Conservation (phyloP, 23 tunicate genomes). For the Styela clava region DNA sequence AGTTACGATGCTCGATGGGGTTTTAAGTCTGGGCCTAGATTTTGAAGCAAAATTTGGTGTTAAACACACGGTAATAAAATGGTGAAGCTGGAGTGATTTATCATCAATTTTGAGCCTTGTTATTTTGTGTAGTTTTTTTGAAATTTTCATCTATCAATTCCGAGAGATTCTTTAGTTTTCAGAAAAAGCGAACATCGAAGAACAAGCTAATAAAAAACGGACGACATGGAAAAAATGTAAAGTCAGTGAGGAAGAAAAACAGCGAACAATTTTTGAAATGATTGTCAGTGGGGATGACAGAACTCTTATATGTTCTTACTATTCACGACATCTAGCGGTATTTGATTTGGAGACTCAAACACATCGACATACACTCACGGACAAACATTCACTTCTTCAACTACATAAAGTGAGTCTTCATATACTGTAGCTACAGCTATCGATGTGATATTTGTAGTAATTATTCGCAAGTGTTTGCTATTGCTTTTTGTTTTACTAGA, state of each 20-base stretch:
- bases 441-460: no score
- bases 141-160: no score
- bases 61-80: no score
- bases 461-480: no score
- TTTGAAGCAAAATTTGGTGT: no score
- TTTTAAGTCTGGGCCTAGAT: no score
- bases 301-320: conserved; percentile 75
- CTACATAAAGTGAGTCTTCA: conserved; percentile 65
- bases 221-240: conserved; percentile 20
- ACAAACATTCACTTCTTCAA: conserved; percentile 59
- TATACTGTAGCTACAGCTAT: background rate
- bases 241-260: conserved; percentile 42
- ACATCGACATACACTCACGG: conserved; percentile 65
- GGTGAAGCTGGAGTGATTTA: no score
- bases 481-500: no score
- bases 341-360: conserved; percentile 44
- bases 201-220: background rate
- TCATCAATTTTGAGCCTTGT: no score
- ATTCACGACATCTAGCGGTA: conserved; percentile 72
- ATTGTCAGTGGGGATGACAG: conserved; percentile 78
- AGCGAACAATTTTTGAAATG: conserved; percentile 57
- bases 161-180: background rate
- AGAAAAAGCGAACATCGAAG: background rate
- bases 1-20: no score
- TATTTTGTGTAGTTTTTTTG: no score